Base-by-base conservation (phyloP, 30 jellyfish, hydroid and myxozoan genomes). In the Aurelia sp. region DNA sequence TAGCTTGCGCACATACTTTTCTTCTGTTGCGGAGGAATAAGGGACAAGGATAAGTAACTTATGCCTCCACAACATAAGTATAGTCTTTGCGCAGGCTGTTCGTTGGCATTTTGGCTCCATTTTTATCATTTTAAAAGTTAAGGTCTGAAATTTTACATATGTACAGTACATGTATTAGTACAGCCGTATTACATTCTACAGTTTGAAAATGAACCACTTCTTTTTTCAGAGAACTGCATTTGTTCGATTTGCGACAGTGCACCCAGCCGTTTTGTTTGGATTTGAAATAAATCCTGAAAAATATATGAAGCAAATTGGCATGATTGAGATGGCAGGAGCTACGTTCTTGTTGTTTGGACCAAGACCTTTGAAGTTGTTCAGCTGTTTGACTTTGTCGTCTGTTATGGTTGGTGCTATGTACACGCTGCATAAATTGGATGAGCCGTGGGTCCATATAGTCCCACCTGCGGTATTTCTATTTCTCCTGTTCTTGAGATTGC, bases 321-420 rank as follows among this genome's bases (percentile, higher is more conserved):
- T 88, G 21, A 74, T 88, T 21, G 99, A 94, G 77, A 63, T 88
- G 47, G 94, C 94, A 15, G 89, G 91, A n/a, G 97, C 93, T 9
- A 66, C 84, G 16, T 75, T 92, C 61, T 81, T 94, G 16, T 80
- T 88, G 33, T 27, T 88, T 48, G 99, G 99, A 24, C 97, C 97
- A 30, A 81, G 97, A 40, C 41, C 71, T 24, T 19, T 85, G 20
- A 84, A 78, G 74, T 24, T 94, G 85, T 48, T 94, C 17, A 77
- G 99, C 82, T 82, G 95, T 52, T 75, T 88, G 47, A 30, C 85
- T 38, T 76, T 94, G 31, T 81, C 97, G 7, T 94, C 99, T 3
- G 59, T 94, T 17, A 84, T 88, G 94, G 79, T 94, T 74, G 97
- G 99, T 59, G 99, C 96, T 1, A 38, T 94, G 97, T 94, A 94